A percentile compares a stretch with the other conserved stretches of the same genome.
Conservation (phyloP, 2,888 invertebrate species). For the Amiota communis region DNA sequence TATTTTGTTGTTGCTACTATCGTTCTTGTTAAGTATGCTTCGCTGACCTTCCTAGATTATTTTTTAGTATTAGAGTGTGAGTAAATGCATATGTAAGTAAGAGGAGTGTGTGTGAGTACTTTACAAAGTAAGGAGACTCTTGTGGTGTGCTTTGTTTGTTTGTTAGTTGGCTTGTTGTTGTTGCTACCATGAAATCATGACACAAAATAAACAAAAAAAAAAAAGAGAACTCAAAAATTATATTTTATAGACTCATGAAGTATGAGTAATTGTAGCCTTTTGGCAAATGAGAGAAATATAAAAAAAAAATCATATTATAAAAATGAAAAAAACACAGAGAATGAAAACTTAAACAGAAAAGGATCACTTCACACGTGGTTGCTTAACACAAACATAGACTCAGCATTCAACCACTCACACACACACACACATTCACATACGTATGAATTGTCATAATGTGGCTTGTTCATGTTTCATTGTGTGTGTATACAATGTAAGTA, state of each 20-base stretch:
- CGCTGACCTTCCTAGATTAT: neutral
- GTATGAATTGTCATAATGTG: slow-evolving; percentile 38
- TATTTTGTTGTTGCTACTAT: neutral
- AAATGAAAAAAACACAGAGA: slow-evolving; percentile 27
- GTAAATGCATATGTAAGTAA: slow-evolving; percentile 5
- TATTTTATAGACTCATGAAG: slow-evolving; percentile 23
- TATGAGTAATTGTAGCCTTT: slow-evolving; percentile 25
- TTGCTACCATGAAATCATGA: slow-evolving; percentile 30
- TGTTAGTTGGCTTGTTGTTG: slow-evolving; percentile 13
- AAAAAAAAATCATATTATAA: slow-evolving; percentile 13
- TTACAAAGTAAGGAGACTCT: slow-evolving; percentile 34
- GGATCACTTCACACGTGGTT: slow-evolving; percentile 55
- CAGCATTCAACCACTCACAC: slow-evolving; percentile 14
- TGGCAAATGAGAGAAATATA: slow-evolving; percentile 40
- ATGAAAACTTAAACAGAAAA: slow-evolving; percentile 46
- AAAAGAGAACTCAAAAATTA: slow-evolving; percentile 50
- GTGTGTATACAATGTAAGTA: slow-evolving; percentile 3
- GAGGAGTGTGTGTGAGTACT: slow-evolving; percentile 31
- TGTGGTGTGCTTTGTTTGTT: neutral
- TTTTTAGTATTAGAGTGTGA: neutral
- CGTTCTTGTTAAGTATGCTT: neutral
- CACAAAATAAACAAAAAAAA: slow-evolving; percentile 25
- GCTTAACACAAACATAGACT: slow-evolving; percentile 15
- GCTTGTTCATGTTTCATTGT: slow-evolving; percentile 18
- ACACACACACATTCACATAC: neutral